Percentiles rank a stretch among this genome's conserved stretches.
These are phyloP conservation scores for Conomelus anceps DNA, from an alignment of 2,888 invertebrate genomes.

Conservation along the genomic window DNA sequence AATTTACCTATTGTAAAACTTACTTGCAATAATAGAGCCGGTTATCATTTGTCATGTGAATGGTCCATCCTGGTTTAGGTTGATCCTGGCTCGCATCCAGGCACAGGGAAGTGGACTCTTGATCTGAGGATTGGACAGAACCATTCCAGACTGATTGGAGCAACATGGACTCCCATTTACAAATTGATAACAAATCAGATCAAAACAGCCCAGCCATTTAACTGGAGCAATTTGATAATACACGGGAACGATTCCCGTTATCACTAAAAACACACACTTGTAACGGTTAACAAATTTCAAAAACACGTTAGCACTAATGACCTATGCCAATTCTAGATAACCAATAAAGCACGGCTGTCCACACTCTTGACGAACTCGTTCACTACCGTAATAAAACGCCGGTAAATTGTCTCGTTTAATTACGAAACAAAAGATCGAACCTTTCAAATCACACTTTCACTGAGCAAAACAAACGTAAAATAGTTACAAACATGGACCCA, in stretches of 20 bases:
- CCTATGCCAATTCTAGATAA: background rate
- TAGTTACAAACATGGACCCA: background rate
- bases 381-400: background rate
- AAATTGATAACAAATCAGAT: background rate
- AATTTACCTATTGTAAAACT: slow-evolving; percentile 42
- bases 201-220: background rate
- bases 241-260: background rate
- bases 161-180: slow-evolving; percentile 32
- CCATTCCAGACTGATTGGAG: slow-evolving; percentile 34
- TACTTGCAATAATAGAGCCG: slow-evolving; percentile 88
- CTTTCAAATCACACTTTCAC: background rate
- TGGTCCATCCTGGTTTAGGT: slow-evolving; percentile 68
- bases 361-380: background rate
- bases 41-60: slow-evolving; percentile 70
- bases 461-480: background rate
- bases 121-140: slow-evolving; percentile 27
- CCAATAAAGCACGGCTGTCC: background rate
- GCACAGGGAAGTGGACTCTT: slow-evolving; percentile 26
- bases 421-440: background rate
- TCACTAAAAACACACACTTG: background rate
- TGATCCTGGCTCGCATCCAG: slow-evolving; percentile 53
- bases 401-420: background rate
- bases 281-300: background rate
- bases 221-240: background rate
- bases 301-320: background rate